These are phyloP conservation scores for Drosophila lowei DNA, from an alignment of 1,140 invertebrate genomes.

Conservation along the genomic window DNA sequence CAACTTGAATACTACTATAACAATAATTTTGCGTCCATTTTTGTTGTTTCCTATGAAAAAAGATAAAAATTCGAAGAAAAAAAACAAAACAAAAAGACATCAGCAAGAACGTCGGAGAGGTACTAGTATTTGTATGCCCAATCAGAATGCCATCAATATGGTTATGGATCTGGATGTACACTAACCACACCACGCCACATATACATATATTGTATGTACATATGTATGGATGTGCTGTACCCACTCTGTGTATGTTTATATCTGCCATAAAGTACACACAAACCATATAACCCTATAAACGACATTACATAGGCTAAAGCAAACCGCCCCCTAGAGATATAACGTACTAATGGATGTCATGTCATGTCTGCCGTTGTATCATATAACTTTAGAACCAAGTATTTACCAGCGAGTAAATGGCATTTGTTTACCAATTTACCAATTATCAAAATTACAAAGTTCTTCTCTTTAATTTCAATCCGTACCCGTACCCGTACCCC, in stretches of 20 bases:
- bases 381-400: constrained; percentile 57
- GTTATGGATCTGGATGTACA: constrained; percentile 6
- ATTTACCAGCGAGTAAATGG: constrained; percentile 41
- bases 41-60: constrained; percentile 71
- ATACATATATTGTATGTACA: constrained; percentile 16
- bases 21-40: constrained; percentile 81
- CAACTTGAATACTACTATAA: constrained; percentile 54
- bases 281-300: constrained; percentile 26
- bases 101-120: background rate
- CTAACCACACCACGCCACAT: constrained; percentile 24
- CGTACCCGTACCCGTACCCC: background rate
- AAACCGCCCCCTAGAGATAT: constrained; percentile 25
- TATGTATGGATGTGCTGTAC: too few relatives aligned
- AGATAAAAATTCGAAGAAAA: constrained; percentile 14
- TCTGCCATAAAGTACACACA: constrained; percentile 38
- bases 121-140: too few relatives aligned
- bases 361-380: constrained; percentile 49
- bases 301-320: constrained; percentile 32
- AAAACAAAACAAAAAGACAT: constrained; percentile 5
- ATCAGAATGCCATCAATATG: constrained; percentile 21
- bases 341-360: constrained; percentile 61
- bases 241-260: constrained; percentile 63
- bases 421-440: constrained; percentile 31
- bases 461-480: constrained; percentile 7
- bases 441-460: constrained; percentile 29